phyloP scores from a whole-genome alignment of 2,797 vertebrate species.

The Channallabes apus region DNA sequence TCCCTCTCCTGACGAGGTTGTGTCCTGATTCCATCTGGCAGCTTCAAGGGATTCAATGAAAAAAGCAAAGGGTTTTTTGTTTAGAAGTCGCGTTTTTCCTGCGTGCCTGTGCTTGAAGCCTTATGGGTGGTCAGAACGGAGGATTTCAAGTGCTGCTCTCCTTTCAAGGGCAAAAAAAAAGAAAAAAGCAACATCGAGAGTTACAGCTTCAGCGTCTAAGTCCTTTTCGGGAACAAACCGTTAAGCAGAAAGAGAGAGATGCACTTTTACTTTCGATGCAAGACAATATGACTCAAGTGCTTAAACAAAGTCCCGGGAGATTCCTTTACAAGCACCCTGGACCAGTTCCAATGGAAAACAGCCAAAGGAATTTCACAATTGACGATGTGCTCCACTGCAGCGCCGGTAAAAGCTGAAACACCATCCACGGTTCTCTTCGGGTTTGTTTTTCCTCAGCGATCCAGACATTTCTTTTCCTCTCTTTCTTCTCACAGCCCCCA shows the following conservation, averaged over 20 bases:
- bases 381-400: conserved; percentile 64
- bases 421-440: conserved; percentile 57
- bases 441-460: conserved; percentile 55
- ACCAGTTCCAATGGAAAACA: conserved; percentile 68
- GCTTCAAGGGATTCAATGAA: not conserved
- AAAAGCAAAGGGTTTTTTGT: conserved; percentile 18
- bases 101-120: conserved; percentile 34
- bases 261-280: conserved; percentile 15
- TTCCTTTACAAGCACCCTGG: conserved; percentile 61
- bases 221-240: conserved; percentile 1
- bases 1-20: conserved; percentile 67
- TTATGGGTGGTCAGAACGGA: conserved; percentile 21
- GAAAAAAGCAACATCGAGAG: conserved; percentile 1
- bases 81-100: conserved; percentile 8
- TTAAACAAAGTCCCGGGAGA: conserved; percentile 62
- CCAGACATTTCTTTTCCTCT: conserved; percentile 66
- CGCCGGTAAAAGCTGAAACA: conserved; percentile 62
- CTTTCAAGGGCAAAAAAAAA: not conserved
- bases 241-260: not conserved
- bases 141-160: conserved; percentile 5
- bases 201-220: not conserved
- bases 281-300: conserved; percentile 52
- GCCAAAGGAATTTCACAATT: conserved; percentile 71
- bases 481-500: conserved; percentile 66
- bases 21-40: conserved; percentile 67